phyloP scores from a whole-genome alignment of 2,797 vertebrate genomes.

The Fundulus diaphanus region DNA sequence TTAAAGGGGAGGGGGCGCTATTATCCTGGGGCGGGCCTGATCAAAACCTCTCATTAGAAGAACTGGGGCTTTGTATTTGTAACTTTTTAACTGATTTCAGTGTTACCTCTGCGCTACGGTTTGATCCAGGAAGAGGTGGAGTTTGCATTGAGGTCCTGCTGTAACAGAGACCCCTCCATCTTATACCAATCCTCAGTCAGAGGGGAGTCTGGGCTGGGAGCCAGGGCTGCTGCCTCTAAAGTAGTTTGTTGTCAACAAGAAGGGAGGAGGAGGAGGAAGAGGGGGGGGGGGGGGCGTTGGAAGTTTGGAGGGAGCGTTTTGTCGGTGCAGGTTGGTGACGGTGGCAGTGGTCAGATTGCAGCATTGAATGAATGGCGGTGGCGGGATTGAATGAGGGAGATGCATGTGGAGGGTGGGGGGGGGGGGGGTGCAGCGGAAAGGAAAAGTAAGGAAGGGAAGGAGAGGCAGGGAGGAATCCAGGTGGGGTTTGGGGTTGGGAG shows the following conservation, averaged over 20 bases:
- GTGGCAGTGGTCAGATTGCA: conserved; percentile 72
- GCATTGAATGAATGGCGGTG: conserved; percentile 68
- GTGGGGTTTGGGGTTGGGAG: conserved; percentile 17
- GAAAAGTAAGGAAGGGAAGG: too few relatives aligned
- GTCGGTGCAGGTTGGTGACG: conserved; percentile 68
- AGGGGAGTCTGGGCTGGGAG: conserved; percentile 85
- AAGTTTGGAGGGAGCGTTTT: conserved; percentile 78
- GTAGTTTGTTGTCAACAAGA: conserved; percentile 72
- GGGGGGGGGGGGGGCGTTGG: conserved; percentile 53
- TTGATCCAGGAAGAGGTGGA: conserved; percentile 90
- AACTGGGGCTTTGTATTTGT: conserved; percentile 28
- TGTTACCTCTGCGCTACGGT: conserved; percentile 86
- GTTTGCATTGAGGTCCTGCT: conserved; percentile 93
- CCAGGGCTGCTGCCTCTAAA: conserved; percentile 80
- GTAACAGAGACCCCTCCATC: conserved; percentile 86
- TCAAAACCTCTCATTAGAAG: conserved; percentile 27
- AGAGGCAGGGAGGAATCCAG: conserved; percentile 28
- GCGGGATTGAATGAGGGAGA: conserved; percentile 61
- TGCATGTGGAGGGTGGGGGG: conserved; percentile 39
- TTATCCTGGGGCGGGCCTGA: conserved; percentile 31
- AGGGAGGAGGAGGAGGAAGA: too few relatives aligned
- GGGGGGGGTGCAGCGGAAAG: conserved; percentile 5
- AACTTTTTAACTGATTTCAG: conserved; percentile 27
- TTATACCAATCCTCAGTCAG: conserved; percentile 88
- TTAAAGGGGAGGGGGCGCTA: conserved; percentile 16